These are phyloP conservation scores for Clunio marinus DNA, from an alignment of 2,888 invertebrate species.

Conservation along the genomic window DNA sequence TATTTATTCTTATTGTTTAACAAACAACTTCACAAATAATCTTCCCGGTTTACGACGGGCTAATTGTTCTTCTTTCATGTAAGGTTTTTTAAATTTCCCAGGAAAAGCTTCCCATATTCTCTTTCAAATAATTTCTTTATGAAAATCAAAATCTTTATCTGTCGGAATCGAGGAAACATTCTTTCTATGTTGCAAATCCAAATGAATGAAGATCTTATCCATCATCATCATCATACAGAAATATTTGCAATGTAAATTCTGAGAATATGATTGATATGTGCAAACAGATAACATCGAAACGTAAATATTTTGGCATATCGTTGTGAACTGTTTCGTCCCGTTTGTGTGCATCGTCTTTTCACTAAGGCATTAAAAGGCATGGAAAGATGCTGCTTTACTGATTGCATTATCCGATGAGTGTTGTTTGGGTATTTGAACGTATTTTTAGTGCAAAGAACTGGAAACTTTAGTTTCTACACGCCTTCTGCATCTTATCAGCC, in stretches of 20 bases:
- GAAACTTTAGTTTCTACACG: constrained; percentile 24
- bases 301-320: constrained; percentile 37
- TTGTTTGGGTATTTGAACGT: constrained; percentile 31
- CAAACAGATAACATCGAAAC: constrained; percentile 31
- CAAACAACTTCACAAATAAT: no score
- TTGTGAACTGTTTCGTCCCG: background rate
- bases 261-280: constrained; percentile 37
- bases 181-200: no score
- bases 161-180: no score
- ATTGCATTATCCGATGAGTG: constrained; percentile 33
- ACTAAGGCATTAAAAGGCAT: background rate
- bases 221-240: background rate
- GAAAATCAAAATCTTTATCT: no score
- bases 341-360: constrained; percentile 17
- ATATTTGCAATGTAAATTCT: constrained; percentile 22
- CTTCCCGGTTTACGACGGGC: no score
- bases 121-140: no score
- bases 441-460: constrained; percentile 15
- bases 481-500: constrained; percentile 34
- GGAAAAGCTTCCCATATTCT: no score
- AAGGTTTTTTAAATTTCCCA: no score
- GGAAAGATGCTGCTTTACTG: constrained; percentile 26
- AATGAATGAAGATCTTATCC: background rate
- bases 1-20: no score
- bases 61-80: no score